Percentiles rank a stretch among this genome's conserved stretches.
phyloP scores from a whole-genome alignment of 2,888 invertebrate genomes.

The Erpobdella octoculata region DNA sequence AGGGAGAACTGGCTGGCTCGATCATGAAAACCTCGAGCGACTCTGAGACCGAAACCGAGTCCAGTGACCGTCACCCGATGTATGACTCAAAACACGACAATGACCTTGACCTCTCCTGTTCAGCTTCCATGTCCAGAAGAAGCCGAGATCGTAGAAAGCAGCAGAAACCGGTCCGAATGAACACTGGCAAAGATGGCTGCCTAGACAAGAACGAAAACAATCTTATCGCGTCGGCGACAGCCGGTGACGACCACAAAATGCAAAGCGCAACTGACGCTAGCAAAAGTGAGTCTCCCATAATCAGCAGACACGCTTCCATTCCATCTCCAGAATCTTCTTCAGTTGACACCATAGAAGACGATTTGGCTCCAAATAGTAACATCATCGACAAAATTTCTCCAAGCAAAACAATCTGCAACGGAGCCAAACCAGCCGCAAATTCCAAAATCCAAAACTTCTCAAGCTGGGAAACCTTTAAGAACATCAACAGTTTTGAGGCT shows the following conservation, averaged over 20 bases:
- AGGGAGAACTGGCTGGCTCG: neutral
- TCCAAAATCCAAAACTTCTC: neutral
- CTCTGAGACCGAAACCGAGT: slow-evolving; percentile 22
- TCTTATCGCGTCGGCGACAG: neutral
- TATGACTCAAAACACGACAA: slow-evolving; percentile 11
- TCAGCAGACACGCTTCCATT: neutral
- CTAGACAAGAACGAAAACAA: neutral
- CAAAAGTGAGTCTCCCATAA: neutral
- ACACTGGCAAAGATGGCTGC: neutral
- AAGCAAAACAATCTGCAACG: neutral
- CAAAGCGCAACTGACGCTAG: neutral
- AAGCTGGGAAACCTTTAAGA: neutral
- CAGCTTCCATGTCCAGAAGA: neutral
- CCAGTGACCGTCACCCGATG: neutral
- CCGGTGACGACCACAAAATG: neutral
- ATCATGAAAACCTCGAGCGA: slow-evolving; percentile 20
- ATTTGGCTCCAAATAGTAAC: neutral
- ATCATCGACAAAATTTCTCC: neutral
- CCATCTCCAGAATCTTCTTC: slow-evolving; percentile 2
- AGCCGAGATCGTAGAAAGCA: slow-evolving; percentile 21
- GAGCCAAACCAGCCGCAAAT: neutral
- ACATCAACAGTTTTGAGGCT: neutral
- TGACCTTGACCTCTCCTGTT: neutral
- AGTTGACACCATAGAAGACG: neutral
- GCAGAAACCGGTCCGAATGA: slow-evolving; percentile 21